A percentile compares a stretch with the other conserved stretches of the same genome.
Conservation (phyloP, 2,113 vertebrate species). For the Paratilapia polleni region DNA sequence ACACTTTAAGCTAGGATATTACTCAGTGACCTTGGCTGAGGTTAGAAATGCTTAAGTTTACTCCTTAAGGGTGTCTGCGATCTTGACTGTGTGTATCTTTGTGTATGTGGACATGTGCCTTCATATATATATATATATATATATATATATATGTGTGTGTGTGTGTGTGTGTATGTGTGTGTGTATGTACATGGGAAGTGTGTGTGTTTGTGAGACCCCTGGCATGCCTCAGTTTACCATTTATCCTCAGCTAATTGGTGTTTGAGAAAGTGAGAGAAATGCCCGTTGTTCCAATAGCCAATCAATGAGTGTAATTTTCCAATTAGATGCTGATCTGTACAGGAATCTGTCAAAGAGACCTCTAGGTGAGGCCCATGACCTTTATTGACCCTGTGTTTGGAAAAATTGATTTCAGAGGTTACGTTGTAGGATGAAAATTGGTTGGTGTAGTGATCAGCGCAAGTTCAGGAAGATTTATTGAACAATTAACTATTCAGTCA, state of each 20-base stretch:
- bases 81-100: background rate
- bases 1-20: constrained; percentile 55
- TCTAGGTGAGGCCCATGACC: constrained; percentile 34
- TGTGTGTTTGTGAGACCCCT: background rate
- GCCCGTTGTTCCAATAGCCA: constrained; percentile 45
- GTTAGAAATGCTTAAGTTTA: constrained; percentile 49
- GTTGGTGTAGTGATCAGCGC: constrained; percentile 18
- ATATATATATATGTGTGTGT: background rate
- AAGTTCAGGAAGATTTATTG: background rate
- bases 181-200: background rate
- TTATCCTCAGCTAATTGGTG: constrained; percentile 67
- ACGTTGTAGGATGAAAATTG: constrained; percentile 15
- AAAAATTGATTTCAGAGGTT: constrained; percentile 39
- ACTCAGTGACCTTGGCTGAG: constrained; percentile 62
- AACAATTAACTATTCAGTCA: background rate
- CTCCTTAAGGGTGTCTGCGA: constrained; percentile 11
- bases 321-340: constrained; percentile 65
- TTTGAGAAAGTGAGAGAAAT: constrained; percentile 60
- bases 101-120: background rate
- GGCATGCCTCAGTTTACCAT: constrained; percentile 29
- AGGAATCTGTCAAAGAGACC: constrained; percentile 49
- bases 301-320: constrained; percentile 73
- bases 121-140: background rate
- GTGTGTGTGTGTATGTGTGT: background rate
- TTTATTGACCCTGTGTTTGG: constrained; percentile 53